Base-by-base conservation (phyloP, 2,797 vertebrate genomes). In the Poecilia wingei region DNA sequence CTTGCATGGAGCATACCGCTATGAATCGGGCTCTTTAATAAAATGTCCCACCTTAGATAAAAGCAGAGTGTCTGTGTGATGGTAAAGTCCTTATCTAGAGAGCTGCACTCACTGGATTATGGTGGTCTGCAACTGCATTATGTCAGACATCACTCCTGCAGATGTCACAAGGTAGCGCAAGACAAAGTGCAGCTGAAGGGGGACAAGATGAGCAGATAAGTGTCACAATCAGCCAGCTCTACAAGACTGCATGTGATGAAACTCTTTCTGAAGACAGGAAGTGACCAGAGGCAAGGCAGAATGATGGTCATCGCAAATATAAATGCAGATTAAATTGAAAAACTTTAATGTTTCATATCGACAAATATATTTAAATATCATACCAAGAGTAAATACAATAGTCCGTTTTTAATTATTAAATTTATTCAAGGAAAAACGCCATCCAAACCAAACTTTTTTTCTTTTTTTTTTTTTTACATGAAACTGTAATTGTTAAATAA, bases 31-130 rank as follows among this genome's bases (percentile, higher is more conserved):
- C 41, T n/a, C 68, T 70, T 70, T 70, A 70, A 45, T 70, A 70
- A 64, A 71, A 84, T 74, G 75, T 28, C 28, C 46, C 68, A 61
- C 77, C 75, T 74, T 2, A n/a, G 66, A 81, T 81, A 74, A 77
- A 81, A 73, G 72, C 59, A 71, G 66, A 69, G 28, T 36, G 25
- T 36, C 76, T 55, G 12, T 6, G 28, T 8, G 71, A 79, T 61
- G 41, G 66, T 72, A 46, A 66, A 79, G 71, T 7, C 70, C 78
- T 86, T 75, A 76, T 75, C 68, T 80, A 53, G 22, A 79, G 73
- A 71, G 59, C 80, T 43, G 13, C 39, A 43, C 66, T 80, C 77
- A 41, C 74, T 41, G 69, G 46, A 84, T 86, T 59, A 53, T 59
- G 64, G 76, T 84, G 74, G 53, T 76, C n/a, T 69, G 47, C 41